phyloP scores from a whole-genome alignment of 2,888 invertebrate species.

The Noctua fimbriata region DNA sequence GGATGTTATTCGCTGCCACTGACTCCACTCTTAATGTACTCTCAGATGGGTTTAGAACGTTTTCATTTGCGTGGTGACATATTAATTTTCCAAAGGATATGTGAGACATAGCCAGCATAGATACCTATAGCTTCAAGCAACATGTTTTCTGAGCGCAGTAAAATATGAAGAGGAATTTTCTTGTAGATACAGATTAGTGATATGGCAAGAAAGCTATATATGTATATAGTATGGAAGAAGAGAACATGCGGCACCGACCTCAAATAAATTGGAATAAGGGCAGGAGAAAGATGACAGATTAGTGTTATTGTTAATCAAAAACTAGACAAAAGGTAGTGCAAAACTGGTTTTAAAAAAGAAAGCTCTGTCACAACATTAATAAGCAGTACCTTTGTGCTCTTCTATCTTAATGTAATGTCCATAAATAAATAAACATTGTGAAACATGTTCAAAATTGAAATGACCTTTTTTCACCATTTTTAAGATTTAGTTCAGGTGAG shows the following conservation, averaged over 20 bases:
- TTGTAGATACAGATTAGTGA: not conserved
- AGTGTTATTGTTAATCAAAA: not conserved
- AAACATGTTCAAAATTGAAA: not conserved
- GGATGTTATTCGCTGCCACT: slow-evolving; percentile 19
- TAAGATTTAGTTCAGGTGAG: not conserved
- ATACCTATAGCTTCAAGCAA: not conserved
- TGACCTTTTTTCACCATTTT: not conserved
- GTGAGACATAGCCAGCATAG: not conserved
- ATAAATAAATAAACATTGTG: too few species aligned
- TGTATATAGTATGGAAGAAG: not conserved
- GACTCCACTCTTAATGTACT: not conserved
- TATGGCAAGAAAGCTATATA: too few species aligned
- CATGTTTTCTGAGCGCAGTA: not conserved
- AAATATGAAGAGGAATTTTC: not conserved
- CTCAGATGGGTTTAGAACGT: not conserved
- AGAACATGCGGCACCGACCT: not conserved
- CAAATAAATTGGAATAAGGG: not conserved
- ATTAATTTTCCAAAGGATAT: not conserved
- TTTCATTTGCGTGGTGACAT: not conserved
- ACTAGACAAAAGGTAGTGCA: not conserved
- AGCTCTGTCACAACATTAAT: not conserved
- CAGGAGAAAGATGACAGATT: not conserved
- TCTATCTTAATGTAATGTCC: too few species aligned
- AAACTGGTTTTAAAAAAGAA: not conserved
- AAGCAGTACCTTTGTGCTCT: too few species aligned